phyloP scores from a whole-genome alignment of 64 coral and sea anemone species.

The Montipora foliosa region DNA sequence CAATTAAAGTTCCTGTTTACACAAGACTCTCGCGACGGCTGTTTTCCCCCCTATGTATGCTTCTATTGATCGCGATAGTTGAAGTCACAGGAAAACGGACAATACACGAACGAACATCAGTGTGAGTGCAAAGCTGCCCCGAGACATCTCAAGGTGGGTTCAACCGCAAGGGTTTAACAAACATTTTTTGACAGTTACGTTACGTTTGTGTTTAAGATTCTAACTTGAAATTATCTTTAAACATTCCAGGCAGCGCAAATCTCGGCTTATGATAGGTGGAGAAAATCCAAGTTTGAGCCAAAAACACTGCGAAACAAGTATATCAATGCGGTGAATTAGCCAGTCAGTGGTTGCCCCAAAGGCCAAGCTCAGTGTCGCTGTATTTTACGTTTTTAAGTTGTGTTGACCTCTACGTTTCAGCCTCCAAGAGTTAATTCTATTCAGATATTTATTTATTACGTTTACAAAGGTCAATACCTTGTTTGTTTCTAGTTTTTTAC shows the following conservation, averaged over 20 bases:
- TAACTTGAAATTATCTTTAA: too few relatives aligned
- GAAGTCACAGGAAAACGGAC: neutral
- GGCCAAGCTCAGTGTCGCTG: neutral
- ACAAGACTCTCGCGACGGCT: too few relatives aligned
- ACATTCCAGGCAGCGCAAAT: too few relatives aligned
- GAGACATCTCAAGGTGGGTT: too few relatives aligned
- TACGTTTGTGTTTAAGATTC: too few relatives aligned
- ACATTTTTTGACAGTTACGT: too few relatives aligned
- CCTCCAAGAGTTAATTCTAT: neutral
- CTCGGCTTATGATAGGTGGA: neutral
- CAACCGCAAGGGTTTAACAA: too few relatives aligned
- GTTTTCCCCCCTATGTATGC: neutral
- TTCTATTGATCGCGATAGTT: neutral
- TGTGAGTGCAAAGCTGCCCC: too few relatives aligned
- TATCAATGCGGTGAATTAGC: neutral
- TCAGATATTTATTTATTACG: neutral
- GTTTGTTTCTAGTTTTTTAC: slow-evolving; percentile 15
- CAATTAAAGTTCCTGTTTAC: too few relatives aligned
- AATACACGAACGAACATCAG: neutral
- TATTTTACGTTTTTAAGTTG: neutral
- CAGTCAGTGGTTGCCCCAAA: neutral
- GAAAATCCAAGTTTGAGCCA: neutral
- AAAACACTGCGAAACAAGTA: neutral
- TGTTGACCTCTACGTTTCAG: neutral
- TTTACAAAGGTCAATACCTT: slow-evolving; percentile 42